Base-by-base conservation (phyloP, 1,140 invertebrate species). In the Hylaeus volcanicus region DNA sequence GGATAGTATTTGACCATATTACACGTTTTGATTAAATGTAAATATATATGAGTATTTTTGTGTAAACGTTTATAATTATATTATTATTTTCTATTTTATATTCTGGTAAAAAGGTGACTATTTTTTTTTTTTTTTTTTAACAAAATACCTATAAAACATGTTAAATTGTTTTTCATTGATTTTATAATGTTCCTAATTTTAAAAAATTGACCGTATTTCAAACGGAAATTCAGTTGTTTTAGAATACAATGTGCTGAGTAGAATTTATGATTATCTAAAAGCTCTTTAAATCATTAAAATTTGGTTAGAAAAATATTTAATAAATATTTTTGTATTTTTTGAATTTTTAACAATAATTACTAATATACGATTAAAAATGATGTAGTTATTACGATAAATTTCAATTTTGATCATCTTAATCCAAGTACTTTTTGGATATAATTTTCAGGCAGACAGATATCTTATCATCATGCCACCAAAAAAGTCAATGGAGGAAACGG, bases 401-500 rank as follows among this genome's bases (percentile, higher is more conserved):
- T 15, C 8, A 56, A 56, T 2, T 56, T 3, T 4, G 12, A 4
- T 56, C 1, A 48, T 45, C 15, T 9, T 8, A 65, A 65, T 58
- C 4, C 26, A n/a, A 41, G 8, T 45, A 26, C 8, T n/a, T 74
- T 60, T 48, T 43, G 12, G 12, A 63, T 70, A 14, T 56, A n/a
- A 53, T 58, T 72, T 75, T 75, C 39, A 71, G 26, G 45, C 53
- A 80, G 61, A 9, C 69, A 72, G 74, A 73, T 41, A 63, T 56
- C 43, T 56, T 63, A 53, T 61, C 69, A 93, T 88, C 78, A 97
- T 97, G 96, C 96, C 96, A 82, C 95, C 96, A 80, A 95, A 95
- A 94, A 96, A 95, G 92, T 95, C 95, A 63, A 94, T 95, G 88
- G 97, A 98, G 91, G 97, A 98, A 92, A 97, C 96, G 5, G 98